These are phyloP conservation scores for Percopsis omiscomaycus DNA, from an alignment of 2,797 vertebrate species.

Conservation along the genomic window DNA sequence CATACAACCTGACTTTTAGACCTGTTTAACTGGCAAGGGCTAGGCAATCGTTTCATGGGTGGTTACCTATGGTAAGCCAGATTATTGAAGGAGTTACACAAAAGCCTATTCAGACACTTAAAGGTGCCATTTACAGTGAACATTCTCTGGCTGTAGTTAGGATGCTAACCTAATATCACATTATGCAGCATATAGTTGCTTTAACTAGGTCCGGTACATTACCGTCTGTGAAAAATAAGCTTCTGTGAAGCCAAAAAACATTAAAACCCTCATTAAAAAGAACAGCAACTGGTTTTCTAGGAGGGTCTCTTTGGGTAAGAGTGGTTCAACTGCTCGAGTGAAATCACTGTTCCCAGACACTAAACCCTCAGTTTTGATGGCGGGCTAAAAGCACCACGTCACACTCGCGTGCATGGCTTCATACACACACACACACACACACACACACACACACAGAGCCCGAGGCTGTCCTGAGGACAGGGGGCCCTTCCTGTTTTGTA, in stretches of 20 bases:
- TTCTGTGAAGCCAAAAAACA: constrained; percentile 1
- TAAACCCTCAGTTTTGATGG: constrained; percentile 11
- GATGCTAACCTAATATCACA: constrained; percentile 23
- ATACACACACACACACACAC: constrained; percentile 3
- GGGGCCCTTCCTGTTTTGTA: constrained; percentile 69
- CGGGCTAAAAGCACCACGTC: constrained; percentile 17
- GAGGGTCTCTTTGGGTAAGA: not conserved
- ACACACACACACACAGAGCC: constrained; percentile 33
- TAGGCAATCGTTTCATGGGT: constrained; percentile 45
- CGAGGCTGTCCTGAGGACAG: constrained; percentile 32
- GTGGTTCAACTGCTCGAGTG: constrained; percentile 5
- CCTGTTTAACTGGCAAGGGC: constrained; percentile 55
- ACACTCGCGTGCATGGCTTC: constrained; percentile 21
- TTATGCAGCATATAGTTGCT: constrained; percentile 25
- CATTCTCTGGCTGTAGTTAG: constrained; percentile 51
- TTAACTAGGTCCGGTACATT: constrained; percentile 1
- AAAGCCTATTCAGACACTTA: constrained; percentile 69
- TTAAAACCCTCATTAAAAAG: not conserved
- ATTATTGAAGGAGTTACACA: constrained; percentile 71
- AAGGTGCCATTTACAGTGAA: constrained; percentile 67
- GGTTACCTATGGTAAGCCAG: constrained; percentile 58
- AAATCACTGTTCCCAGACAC: constrained; percentile 17
- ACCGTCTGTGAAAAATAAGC: constrained; percentile 32
- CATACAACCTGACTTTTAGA: constrained; percentile 54
- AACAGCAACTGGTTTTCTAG: not conserved